phyloP scores from a whole-genome alignment of 2,888 invertebrate species.

The Apoda limacodes region DNA sequence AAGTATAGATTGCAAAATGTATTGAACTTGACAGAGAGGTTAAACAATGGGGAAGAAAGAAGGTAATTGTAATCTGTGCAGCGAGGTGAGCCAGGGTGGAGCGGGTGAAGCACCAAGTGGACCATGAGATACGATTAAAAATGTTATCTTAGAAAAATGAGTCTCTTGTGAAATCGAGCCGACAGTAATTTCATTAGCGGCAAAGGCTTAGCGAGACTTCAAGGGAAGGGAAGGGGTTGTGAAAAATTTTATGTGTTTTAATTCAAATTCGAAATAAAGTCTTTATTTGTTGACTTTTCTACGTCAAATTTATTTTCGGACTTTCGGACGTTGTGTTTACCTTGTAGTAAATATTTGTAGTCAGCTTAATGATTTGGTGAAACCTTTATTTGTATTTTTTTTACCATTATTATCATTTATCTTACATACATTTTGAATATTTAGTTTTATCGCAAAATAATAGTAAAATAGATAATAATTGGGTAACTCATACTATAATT shows the following conservation, averaged over 20 bases:
- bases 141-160: conserved; percentile 53
- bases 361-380: too few relatives aligned
- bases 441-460: too few relatives aligned
- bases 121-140: conserved; percentile 46
- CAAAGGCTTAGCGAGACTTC: too few relatives aligned
- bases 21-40: conserved; percentile 26
- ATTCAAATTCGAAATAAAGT: conserved; percentile 10
- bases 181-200: conserved; percentile 27
- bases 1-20: too few relatives aligned
- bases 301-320: too few relatives aligned
- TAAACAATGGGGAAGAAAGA: conserved; percentile 32
- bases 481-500: too few relatives aligned
- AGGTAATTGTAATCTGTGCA: conserved; percentile 39
- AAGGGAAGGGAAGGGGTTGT: conserved; percentile 18
- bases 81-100: conserved; percentile 31
- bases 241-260: conserved; percentile 16
- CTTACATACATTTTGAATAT: too few relatives aligned
- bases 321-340: too few relatives aligned
- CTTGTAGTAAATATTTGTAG: too few relatives aligned
- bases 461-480: too few relatives aligned
- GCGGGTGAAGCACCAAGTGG: conserved; percentile 30
- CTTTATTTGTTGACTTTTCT: background rate
- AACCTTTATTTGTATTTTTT: too few relatives aligned
- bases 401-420: too few relatives aligned
- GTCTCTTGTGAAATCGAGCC: conserved; percentile 29